Base-by-base conservation (phyloP, 2,888 invertebrate species). In the Cryptophagus acutangulus region DNA sequence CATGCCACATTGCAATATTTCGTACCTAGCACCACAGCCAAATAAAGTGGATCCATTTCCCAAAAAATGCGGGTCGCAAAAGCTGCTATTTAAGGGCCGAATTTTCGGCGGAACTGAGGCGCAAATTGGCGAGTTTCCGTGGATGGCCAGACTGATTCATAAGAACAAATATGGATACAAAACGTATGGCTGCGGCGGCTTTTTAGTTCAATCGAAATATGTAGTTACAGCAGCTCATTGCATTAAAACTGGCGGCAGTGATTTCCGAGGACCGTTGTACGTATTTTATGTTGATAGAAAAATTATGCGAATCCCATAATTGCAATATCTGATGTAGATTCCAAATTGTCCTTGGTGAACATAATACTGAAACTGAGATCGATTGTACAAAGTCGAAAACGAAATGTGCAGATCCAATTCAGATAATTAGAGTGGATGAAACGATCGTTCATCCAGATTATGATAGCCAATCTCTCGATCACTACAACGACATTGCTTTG, bases 151-250 rank as follows among this genome's bases (percentile, higher is more conserved):
- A 10, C 60, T 78, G 20, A 68, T 73, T 36, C 75, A 77, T 54
- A 68, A 64, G 38, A 58, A 57, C 18, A 48, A 45, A 16, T 41
- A 57, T 39, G 62, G 61, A 3, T 44, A 45, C 9, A 57, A 52
- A 45, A 54, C 52, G 15, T 57, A 55, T 30, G 67, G 69, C 2
- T 77, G 78, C 50, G 71, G 73, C 0, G 77, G 73, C 3, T 69
- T 71, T 30, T 63, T 78, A 8, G 74, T 79, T 47, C 74, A 74
- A 49, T 59, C 66, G 1, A 67, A 60, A 58, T 76, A 74, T 52
- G 72, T 76, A 1, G 42, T 77, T 9, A 77, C 78, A 0, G 77
- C 77, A 1, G 75, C 68, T 0, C 77, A 77, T 52, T 78, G 78
- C 50, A 65, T 68, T 0, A 36, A 49, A 14, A 46, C 49, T 0